phyloP scores from a whole-genome alignment of 2,797 vertebrate genomes.

The Novumbra hubbsi region DNA sequence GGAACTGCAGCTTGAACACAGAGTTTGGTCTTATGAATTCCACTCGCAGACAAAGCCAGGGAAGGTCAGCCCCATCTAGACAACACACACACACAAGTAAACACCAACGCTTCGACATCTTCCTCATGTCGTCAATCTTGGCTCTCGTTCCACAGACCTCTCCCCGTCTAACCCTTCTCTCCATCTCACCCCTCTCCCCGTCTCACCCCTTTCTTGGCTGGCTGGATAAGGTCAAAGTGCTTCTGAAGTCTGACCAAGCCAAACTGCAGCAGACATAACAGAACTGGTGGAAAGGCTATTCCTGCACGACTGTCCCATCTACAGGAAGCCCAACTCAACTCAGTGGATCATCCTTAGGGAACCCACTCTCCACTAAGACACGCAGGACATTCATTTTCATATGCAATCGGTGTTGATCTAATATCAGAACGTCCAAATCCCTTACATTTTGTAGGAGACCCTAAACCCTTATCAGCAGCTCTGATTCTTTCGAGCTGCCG shows the following conservation, averaged over 20 bases:
- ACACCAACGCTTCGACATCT: not conserved
- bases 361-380: not conserved
- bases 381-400: not conserved
- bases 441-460: slow-evolving; percentile 10
- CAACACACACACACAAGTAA: slow-evolving; percentile 2
- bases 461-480: slow-evolving; percentile 46
- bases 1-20: not conserved
- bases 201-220: not conserved
- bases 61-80: not conserved
- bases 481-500: slow-evolving; percentile 38
- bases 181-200: not conserved
- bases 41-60: not conserved
- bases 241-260: slow-evolving; percentile 17
- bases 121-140: not conserved
- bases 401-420: not conserved
- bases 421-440: not conserved
- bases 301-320: slow-evolving; percentile 5
- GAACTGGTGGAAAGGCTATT: slow-evolving; percentile 14
- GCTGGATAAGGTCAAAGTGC: not conserved
- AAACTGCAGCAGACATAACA: slow-evolving; percentile 23
- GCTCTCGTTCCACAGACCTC: not conserved
- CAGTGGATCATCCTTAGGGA: not conserved
- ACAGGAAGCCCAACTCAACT: not conserved
- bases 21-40: not conserved
- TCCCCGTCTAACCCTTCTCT: no score